Conservation (phyloP, 2,113 vertebrate genomes). For the Melanerpes aurifrons region DNA sequence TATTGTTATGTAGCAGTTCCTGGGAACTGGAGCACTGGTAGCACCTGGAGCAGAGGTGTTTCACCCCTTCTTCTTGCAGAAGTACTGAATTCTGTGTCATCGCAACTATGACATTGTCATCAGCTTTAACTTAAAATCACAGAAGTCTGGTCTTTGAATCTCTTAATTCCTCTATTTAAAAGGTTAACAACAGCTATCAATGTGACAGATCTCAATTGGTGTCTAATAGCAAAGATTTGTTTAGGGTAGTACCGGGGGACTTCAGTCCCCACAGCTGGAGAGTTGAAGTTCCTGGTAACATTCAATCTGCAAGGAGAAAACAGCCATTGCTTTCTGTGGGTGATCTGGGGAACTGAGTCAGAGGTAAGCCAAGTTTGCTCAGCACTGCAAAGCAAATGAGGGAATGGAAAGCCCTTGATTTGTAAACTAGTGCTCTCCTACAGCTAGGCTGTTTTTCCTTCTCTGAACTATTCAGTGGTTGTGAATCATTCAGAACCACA, state of each 20-base stretch:
- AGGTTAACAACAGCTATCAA: neutral
- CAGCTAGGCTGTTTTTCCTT: neutral
- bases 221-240: neutral
- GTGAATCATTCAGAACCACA: neutral
- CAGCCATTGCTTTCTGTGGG: neutral
- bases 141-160: neutral
- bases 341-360: neutral
- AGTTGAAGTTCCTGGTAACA: rapidly evolving
- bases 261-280: neutral
- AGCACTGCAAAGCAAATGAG: neutral
- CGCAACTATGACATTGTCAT: neutral
- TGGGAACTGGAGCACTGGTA: neutral
- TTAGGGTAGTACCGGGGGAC: neutral
- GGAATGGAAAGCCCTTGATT: neutral
- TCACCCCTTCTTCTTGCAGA: neutral
- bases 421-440: neutral
- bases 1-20: neutral
- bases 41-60: neutral
- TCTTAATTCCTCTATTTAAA: neutral
- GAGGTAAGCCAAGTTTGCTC: neutral
- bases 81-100: neutral
- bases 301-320: neutral
- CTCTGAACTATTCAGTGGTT: neutral
- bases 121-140: neutral
- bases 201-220: neutral